These are phyloP conservation scores for Holacanthus passer DNA, from an alignment of 2,113 vertebrate species.

Conservation along the genomic window DNA sequence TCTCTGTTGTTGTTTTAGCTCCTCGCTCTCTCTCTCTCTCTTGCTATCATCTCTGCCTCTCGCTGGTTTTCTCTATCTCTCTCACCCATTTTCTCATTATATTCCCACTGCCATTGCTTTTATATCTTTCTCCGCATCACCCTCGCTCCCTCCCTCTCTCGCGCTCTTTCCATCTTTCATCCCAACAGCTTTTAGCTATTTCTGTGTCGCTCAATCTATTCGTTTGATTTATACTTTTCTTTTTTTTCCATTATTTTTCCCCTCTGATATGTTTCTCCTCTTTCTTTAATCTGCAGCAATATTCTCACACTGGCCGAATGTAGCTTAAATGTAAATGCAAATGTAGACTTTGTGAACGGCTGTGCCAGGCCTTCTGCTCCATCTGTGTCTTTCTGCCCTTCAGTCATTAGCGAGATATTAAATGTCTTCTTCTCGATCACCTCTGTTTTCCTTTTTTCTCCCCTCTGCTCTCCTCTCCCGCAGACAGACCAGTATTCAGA, in stretches of 20 bases:
- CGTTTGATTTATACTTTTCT: conserved; percentile 32
- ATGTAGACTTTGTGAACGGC: conserved; percentile 26
- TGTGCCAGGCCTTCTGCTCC: neutral
- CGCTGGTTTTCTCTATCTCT: conserved; percentile 26
- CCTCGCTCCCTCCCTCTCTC: conserved; percentile 7
- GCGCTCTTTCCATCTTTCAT: conserved; percentile 37
- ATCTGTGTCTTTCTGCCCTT: conserved; percentile 37
- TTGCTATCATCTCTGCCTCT: conserved; percentile 26
- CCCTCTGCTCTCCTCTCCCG: neutral
- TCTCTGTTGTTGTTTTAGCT: conserved; percentile 21
- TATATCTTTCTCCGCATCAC: conserved; percentile 50
- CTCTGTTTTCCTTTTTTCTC: neutral
- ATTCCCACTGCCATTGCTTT: conserved; percentile 46
- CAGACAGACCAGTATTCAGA: conserved; percentile 15
- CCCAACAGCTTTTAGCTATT: conserved; percentile 61
- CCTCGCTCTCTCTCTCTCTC: conserved; percentile 8
- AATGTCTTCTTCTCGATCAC: conserved; percentile 10
- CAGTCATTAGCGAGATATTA: conserved; percentile 61
- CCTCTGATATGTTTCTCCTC: neutral
- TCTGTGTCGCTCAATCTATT: conserved; percentile 56
- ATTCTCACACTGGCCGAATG: conserved; percentile 23
- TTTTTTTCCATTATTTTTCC: conserved; percentile 11
- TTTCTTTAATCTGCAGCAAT: conserved; percentile 50
- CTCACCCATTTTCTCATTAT: conserved; percentile 66
- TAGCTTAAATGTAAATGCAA: conserved; percentile 52